A percentile compares a stretch with the other conserved stretches of the same genome.
Evolutionary conservation across 2,113 vertebrate genomes (phyloP).

Genomic region (Aspidoscelis tigris): DNA sequence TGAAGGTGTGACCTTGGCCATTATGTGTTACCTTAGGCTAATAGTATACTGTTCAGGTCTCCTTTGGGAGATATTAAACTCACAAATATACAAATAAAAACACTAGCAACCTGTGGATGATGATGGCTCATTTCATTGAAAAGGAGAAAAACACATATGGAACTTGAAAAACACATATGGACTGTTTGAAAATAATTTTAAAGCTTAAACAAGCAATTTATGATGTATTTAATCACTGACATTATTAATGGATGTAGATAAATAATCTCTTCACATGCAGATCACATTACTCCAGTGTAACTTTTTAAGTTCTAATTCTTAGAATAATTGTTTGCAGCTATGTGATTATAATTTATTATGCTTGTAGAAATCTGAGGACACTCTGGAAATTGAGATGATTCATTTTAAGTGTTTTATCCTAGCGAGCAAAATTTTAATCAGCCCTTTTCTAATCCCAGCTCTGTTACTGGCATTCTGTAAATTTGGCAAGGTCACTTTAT

Average conservation of each 20-base stretch:
- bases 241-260: constrained; percentile 37
- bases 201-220: constrained; percentile 14
- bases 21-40: too few species aligned
- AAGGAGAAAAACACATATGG: not conserved
- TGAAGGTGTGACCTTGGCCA: too few species aligned
- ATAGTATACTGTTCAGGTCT: not conserved
- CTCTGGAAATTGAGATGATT: constrained; percentile 73
- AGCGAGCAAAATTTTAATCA: constrained; percentile 75
- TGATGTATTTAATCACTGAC: constrained; percentile 34
- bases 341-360: constrained; percentile 68
- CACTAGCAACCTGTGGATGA: not conserved
- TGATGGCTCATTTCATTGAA: not conserved
- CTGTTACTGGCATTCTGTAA: constrained; percentile 68
- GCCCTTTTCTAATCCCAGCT: constrained; percentile 64
- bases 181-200: constrained; percentile 4
- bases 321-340: constrained; percentile 61
- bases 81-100: not conserved
- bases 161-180: not conserved
- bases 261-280: constrained; percentile 39
- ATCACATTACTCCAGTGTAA: constrained; percentile 33
- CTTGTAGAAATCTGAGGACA: constrained; percentile 60
- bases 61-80: too few species aligned
- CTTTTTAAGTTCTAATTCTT: constrained; percentile 55
- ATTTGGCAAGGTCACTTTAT: constrained; percentile 67
- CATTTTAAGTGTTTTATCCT: constrained; percentile 75